Base-by-base conservation (phyloP, 2,888 invertebrate species). In the Hartigia nigra region DNA sequence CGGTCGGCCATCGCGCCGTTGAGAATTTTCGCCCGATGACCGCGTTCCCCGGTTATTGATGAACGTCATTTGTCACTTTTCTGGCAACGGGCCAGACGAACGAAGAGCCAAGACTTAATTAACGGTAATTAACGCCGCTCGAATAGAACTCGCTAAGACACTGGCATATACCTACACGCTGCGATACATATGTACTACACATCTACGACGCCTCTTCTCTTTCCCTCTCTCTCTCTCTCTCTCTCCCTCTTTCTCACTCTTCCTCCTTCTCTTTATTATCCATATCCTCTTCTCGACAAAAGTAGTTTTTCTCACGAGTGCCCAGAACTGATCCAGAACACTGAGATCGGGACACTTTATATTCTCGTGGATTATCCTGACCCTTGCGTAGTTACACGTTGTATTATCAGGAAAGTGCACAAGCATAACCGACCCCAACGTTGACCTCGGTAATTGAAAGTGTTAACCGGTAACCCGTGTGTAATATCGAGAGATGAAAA, bases 391-490 rank as follows among this genome's bases (percentile, higher is more conserved):
- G 55, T 55, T 55, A 55, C 55, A 55, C 72, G 23, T 72, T 72
- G 14, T 34, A 32, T 72, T 72, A 72, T 72, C 72, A 31, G 75
- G 23, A 70, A 36, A 69, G 70, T 78, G 69, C 70, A 55, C 80
- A 84, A 86, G 84, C 82, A 81, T 81, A 82, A 83, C 81, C 83
- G 84, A 86, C 84, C 85, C 80, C 82, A 74, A 31, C 55, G 79
- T 81, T 83, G 83, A 84, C 83, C 84, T 80, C 82, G 77, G 85
- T 86, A 86, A 86, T 86, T 86, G 86, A 85, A 86, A 86, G 82
- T 83, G 84, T 81, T 86, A 82, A 83, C 83, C 31, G 34, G 72
- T 0, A 55, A 55, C 23, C 55, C 23, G 55, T 9, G 55, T 23
- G 55, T 23, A 23, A 55, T 55, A 55, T 23, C 14, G 39, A 14